Conservation (phyloP, 1,140 invertebrate species). For the Saccostrea echinata region DNA sequence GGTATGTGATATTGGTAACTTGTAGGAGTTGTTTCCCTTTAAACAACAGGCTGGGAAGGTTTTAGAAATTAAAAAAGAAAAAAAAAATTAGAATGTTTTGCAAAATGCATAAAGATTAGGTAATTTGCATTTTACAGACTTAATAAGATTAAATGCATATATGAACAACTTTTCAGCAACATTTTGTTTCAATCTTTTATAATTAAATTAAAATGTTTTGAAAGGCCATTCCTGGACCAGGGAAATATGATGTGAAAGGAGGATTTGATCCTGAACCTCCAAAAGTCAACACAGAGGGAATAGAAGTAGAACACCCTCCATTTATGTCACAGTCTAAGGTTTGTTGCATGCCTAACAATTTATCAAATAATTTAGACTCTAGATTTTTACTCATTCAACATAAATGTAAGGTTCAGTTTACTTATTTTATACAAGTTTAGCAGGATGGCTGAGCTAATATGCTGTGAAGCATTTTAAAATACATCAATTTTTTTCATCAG, state of each 20-base stretch:
- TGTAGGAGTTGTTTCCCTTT: slow-evolving; percentile 48
- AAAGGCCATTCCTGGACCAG: slow-evolving; percentile 78
- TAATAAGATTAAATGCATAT: too few relatives aligned
- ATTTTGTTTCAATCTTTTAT: too few relatives aligned
- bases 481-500: not conserved
- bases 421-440: too few relatives aligned
- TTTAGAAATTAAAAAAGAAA: not conserved
- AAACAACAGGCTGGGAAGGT: not conserved
- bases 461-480: too few relatives aligned
- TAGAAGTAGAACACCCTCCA: slow-evolving; percentile 79
- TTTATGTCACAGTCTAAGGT: slow-evolving; percentile 79
- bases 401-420: too few relatives aligned
- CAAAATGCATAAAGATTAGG: too few relatives aligned
- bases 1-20: slow-evolving; percentile 62
- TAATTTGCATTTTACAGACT: too few relatives aligned
- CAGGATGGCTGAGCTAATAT: too few relatives aligned
- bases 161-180: too few relatives aligned
- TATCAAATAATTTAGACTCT: too few relatives aligned
- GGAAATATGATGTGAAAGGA: slow-evolving; percentile 77
- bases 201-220: slow-evolving; percentile 35
- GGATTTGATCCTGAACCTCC: slow-evolving; percentile 73
- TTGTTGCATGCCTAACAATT: not conserved
- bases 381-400: too few relatives aligned
- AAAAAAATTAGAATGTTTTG: too few relatives aligned
- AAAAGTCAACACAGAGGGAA: slow-evolving; percentile 77